Percentiles rank a stretch among this genome's conserved stretches.
phyloP scores from a whole-genome alignment of 2,113 vertebrate species.

The Hepsetus odoe region DNA sequence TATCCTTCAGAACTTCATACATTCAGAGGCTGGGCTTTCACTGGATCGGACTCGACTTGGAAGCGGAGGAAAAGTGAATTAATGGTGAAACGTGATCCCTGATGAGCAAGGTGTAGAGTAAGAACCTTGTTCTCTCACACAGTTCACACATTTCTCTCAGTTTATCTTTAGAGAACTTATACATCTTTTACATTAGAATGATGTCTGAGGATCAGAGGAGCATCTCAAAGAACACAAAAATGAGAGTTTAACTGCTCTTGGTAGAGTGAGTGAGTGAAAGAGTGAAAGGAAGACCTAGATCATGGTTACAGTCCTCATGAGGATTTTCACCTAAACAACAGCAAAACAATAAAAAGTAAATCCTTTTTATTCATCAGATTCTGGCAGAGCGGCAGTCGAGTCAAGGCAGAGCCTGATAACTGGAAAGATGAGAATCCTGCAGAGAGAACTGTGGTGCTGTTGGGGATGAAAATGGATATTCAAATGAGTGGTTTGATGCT shows the following conservation, averaged over 20 bases:
- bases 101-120: constrained; percentile 24
- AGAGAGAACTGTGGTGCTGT: constrained; percentile 42
- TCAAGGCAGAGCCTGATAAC: constrained; percentile 37
- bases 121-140: not conserved
- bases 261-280: too few relatives aligned
- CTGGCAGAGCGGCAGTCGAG: not conserved
- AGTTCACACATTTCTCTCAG: not conserved
- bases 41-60: constrained; percentile 56
- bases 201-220: fast-evolving
- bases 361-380: constrained; percentile 20
- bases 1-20: constrained; percentile 30
- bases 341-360: too few relatives aligned
- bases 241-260: too few relatives aligned
- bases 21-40: not conserved
- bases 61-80: constrained; percentile 45
- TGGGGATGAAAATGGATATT: constrained; percentile 15
- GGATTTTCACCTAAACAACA: too few relatives aligned
- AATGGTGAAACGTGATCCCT: constrained; percentile 49
- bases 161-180: too few relatives aligned
- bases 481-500: constrained; percentile 56
- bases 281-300: too few relatives aligned
- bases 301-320: too few relatives aligned
- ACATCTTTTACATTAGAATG: not conserved
- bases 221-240: too few relatives aligned
- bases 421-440: not conserved